A percentile compares a stretch with the other conserved stretches of the same genome.
phyloP scores from a whole-genome alignment of 1,140 invertebrate species.

The Rhopalosiphum padi region DNA sequence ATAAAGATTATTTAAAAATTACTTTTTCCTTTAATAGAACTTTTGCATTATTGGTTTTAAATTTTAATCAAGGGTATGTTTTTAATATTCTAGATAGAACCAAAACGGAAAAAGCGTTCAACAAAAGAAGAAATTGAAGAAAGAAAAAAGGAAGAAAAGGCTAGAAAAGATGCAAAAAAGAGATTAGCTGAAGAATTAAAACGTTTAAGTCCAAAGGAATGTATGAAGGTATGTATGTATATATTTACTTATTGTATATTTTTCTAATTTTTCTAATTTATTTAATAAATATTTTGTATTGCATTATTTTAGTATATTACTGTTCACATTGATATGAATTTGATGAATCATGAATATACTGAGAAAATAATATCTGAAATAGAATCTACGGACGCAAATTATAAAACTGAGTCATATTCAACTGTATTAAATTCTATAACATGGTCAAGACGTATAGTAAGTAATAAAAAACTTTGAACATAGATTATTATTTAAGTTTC shows the following conservation, averaged over 20 bases:
- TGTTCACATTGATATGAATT: conserved; percentile 46
- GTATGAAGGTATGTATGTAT: conserved; percentile 25
- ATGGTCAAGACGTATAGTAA: conserved; percentile 48
- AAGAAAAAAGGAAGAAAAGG: conserved; percentile 41
- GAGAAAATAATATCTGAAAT: conserved; percentile 33
- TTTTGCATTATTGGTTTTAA: background rate
- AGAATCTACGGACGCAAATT: conserved; percentile 7
- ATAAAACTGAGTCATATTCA: conserved; percentile 25
- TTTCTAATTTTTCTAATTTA: background rate
- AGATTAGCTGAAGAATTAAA: conserved; percentile 35
- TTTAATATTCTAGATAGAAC: background rate
- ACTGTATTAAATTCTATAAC: conserved; percentile 19
- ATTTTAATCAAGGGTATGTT: background rate
- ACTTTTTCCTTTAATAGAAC: background rate
- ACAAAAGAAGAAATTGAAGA: conserved; percentile 45
- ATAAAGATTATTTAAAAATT: background rate
- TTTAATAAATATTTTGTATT: background rate
- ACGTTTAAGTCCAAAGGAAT: conserved; percentile 42
- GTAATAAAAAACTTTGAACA: background rate
- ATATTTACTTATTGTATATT: background rate
- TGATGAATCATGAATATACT: conserved; percentile 14
- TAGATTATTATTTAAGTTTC: background rate
- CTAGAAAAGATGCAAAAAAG: conserved; percentile 35
- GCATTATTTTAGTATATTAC: conserved; percentile 22
- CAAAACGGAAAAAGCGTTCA: conserved; percentile 36